Evolutionary conservation across 2,113 vertebrate species (phyloP).

Genomic region (Piprites chloris): DNA sequence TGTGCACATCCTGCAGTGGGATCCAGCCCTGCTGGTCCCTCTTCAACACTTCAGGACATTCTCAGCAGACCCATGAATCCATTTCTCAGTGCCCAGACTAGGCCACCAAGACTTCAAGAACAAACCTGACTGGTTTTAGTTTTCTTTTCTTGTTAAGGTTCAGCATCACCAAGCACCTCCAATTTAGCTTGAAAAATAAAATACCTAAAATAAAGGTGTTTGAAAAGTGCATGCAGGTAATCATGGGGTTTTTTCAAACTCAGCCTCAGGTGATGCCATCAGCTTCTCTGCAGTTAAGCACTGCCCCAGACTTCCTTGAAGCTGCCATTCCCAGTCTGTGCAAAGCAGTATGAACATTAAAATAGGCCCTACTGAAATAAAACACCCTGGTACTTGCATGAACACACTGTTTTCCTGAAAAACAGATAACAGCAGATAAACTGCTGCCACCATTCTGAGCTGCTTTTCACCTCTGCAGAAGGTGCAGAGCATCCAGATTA

Average conservation of each 20-base stretch:
- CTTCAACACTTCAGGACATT: neutral
- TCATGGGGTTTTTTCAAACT: neutral
- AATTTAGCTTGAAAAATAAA: neutral
- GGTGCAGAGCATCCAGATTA: neutral
- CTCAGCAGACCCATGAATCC: neutral
- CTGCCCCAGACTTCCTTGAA: neutral
- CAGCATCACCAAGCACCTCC: neutral
- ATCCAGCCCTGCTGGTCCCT: neutral
- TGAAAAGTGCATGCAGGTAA: neutral
- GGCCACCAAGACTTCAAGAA: neutral
- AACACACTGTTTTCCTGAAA: neutral
- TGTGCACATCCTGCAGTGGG: neutral
- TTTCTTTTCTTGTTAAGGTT: neutral
- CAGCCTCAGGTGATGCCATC: neutral
- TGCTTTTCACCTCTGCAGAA: neutral
- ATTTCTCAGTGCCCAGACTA: neutral
- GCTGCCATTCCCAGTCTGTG: neutral
- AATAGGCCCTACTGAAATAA: neutral
- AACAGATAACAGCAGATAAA: neutral
- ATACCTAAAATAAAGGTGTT: neutral
- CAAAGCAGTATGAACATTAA: neutral
- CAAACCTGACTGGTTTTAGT: neutral
- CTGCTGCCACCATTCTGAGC: neutral
- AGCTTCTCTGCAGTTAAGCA: neutral
- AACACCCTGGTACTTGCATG: neutral